Conservation (phyloP, 2,888 invertebrate genomes). For the Cephonodes hylas region DNA sequence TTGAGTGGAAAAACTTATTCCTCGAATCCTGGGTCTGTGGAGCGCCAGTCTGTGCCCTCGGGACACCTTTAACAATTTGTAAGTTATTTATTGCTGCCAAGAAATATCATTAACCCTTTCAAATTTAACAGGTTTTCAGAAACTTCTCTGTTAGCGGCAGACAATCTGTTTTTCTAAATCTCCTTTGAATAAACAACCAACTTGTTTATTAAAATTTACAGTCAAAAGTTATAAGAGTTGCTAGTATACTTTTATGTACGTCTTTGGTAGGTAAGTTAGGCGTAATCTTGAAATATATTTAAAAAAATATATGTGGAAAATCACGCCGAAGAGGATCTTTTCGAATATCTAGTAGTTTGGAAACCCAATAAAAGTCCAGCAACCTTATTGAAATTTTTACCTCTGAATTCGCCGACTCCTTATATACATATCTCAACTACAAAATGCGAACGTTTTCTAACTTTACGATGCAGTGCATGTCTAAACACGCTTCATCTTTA, state of each 20-base stretch:
- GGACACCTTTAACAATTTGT: slow-evolving; percentile 76
- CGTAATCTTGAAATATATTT: background rate
- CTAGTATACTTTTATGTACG: background rate
- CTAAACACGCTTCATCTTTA: background rate
- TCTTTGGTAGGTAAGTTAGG: background rate
- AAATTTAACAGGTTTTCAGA: slow-evolving; percentile 57
- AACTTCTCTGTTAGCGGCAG: slow-evolving; percentile 50
- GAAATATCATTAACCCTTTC: slow-evolving; percentile 76
- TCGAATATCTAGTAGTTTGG: background rate
- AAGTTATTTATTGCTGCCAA: slow-evolving; percentile 75
- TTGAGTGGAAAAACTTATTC: slow-evolving; percentile 79
- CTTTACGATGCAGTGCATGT: background rate
- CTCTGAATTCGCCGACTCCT: background rate
- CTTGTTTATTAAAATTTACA: background rate
- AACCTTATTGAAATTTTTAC: background rate
- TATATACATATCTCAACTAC: background rate
- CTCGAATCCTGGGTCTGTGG: slow-evolving; percentile 59
- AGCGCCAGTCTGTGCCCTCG: slow-evolving; percentile 61
- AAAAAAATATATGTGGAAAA: background rate
- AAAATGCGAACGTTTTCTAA: background rate
- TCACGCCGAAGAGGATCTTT: background rate
- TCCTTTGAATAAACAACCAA: slow-evolving; percentile 23
- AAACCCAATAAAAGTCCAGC: background rate
- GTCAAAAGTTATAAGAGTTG: background rate
- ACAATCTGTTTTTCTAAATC: slow-evolving; percentile 13